Base-by-base conservation (phyloP, 1,140 invertebrate species). In the Drosophila littoralis region DNA sequence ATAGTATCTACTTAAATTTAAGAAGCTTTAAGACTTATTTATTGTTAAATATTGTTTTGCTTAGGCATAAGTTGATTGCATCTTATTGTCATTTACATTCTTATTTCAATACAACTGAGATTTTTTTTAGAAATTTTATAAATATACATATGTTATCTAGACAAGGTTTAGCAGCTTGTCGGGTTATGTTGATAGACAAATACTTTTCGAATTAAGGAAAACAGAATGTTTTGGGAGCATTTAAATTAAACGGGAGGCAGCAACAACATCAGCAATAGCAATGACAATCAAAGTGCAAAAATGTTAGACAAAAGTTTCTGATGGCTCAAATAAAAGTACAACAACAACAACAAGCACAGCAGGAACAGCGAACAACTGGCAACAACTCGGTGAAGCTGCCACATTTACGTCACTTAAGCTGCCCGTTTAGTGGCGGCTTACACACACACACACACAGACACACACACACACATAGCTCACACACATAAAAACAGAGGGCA, bases 381-480 rank as follows among this genome's bases (percentile, higher is more conserved):
- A 66, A 66, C 55, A 80, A 80, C 75, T 75, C 48, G 74, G 65
- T 46, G 51, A 55, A 83, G 83, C 66, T 88, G 83, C 71, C 78
- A 88, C 83, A 86, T 86, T 88, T 78, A 69, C 83, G 79, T 86
- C 83, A 86, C 77, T 88, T 88, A 82, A 86, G 82, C 79, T 82
- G 71, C 83, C 72, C 54, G 67, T 79, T 88, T 82, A 86, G 79
- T 79, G 63, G 67, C 66, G 70, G 45, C 76, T 65, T 46, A 61
- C 43, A 51, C 50, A 43, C 51, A 57, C 17, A 51, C 68, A 33
- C 54, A 2, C 13, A 13, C 46, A 48, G 8, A 46, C 7, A 43
- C 8, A 63, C 17, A 40, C 8, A 38, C 17, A 43, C 2, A 36
- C 10, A n/a, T 10, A 13, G 17, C 42, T 43, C 43, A 22, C 36